Evolutionary conservation across 2,797 vertebrate genomes (phyloP), one percentile per base, ranked within the genome.

Genomic region (Liasis olivaceus): DNA sequence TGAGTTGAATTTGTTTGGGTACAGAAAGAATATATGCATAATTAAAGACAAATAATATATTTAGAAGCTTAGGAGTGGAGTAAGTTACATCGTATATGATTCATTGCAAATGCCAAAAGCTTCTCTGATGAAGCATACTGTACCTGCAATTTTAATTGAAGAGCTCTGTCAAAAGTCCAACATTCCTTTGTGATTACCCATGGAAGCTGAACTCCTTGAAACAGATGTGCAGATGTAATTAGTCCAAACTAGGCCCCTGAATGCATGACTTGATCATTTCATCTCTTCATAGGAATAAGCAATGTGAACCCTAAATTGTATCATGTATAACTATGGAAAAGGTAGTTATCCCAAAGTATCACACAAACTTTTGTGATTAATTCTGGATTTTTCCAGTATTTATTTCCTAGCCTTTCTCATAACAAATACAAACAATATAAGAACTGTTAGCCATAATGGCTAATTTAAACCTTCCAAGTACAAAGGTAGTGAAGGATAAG

Each of bases 101-200:
- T 24, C 13, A 9, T 66, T 51, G 58, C 81, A 91, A 95, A 89
- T 54, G 20, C 47, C 88, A 91, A 28, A 14, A 58, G 91, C 85
- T 31, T 14, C 85, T 95, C 87, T 93, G 9, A 63, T 87, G 56
- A 94, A 59, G 69, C n/a, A 62, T 88, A 8, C 47, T 63, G 15
- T 95, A 96, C 95, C 95, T 94, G 91, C 62, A 93, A 60, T 90
- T 96, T 58, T 89, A 94, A 89, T 85, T 95, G 90, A 86, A 93
- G 47, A 26, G 72, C 8, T 84, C 92, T 95, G 92, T 89, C 92
- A 94, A 42, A 3, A 3, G 93, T 96, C 89, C 93, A 95, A 1
- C 64, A 87, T 94, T 94, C 90, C 62, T 93, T n/a, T 94, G 58
- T 72, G 91, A 88, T 92, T 96, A 90, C 85, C 94, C 92, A 90